These are phyloP conservation scores for Iguana delicatissima DNA, from an alignment of 2,797 vertebrate genomes.

Conservation along the genomic window DNA sequence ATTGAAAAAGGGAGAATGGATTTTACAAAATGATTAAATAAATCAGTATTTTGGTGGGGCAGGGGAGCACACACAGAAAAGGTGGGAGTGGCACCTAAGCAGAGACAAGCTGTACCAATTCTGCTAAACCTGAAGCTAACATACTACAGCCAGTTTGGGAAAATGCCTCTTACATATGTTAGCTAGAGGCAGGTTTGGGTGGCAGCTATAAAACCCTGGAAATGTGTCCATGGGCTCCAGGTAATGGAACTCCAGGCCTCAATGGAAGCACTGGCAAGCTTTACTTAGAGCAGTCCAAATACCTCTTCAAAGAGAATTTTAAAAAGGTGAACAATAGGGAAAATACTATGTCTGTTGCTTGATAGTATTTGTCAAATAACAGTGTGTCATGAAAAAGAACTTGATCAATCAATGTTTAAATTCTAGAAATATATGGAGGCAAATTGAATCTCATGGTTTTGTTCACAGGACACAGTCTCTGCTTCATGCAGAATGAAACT, in stretches of 20 bases:
- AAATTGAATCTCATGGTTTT: no score
- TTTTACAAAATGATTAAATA: neutral
- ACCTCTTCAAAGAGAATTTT: constrained; percentile 26
- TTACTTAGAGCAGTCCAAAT: constrained; percentile 34
- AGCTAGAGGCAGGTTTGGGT: constrained; percentile 36
- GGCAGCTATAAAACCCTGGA: constrained; percentile 20
- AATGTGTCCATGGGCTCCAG: constrained; percentile 27
- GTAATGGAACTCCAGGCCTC: neutral
- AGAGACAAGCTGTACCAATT: neutral
- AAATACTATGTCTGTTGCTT: no score
- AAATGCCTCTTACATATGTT: constrained; percentile 45
- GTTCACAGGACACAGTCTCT: no score
- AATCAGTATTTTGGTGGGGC: neutral
- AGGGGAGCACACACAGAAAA: neutral
- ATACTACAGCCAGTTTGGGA: neutral
- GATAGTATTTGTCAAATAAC: no score
- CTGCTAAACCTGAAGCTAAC: neutral
- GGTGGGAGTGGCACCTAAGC: neutral
- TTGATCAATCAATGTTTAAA: no score
- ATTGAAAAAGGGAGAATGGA: neutral
- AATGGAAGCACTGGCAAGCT: constrained; percentile 10
- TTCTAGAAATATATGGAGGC: no score
- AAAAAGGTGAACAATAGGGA: constrained; percentile 19
- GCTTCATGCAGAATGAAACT: no score
- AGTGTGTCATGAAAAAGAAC: no score